Evolutionary conservation across 2,113 vertebrate species (phyloP), one percentile per base, ranked within the genome.

Genomic region (Atractosteus spatula): DNA sequence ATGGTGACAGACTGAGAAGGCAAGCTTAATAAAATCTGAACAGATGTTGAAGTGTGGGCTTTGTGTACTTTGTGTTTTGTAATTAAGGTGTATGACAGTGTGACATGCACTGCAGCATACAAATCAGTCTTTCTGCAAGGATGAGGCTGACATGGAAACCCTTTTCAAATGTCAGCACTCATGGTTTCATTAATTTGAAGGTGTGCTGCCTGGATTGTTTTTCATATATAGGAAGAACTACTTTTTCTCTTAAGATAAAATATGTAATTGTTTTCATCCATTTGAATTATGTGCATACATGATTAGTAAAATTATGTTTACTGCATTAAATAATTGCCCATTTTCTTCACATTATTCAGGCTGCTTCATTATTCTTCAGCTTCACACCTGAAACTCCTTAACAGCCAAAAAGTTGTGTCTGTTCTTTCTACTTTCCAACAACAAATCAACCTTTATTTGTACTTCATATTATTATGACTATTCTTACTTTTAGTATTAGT

Each of bases 1-100:
- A 75, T 63, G 66, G 73, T 62, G 75, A 75, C 77, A 13, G 41
- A 29, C 62, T 41, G 56, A 44, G 70, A 62, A 57, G 71, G 56
- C 42, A 71, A 74, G n/a, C 17, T 11, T 29, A 62, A 67, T 66
- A 51, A 72, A 66, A 66, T 4, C 14, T 57, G 66, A 72, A 69
- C 70, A 75, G 73, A 71, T 78, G 68, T 59, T 55, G 61, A 67
- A 56, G 41, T 43, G 59, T 57, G 51, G 44, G 55, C 57, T 64
- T 69, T 63, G 59, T 59, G 59, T 62, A 74, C 57, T 69, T 44
- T 63, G 59, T 57, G 55, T 29, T 42, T 17, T 54, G 45, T 69
- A 69, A 63, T 55, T 42, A 55, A 43, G 55, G 17, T 69, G 41
- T 63, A 14, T n/a, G 16, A 54, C 41, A 74, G 59, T 62, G 44